These are phyloP conservation scores for Corydoras maculifer DNA, from an alignment of 2,113 vertebrate species.

Conservation along the genomic window DNA sequence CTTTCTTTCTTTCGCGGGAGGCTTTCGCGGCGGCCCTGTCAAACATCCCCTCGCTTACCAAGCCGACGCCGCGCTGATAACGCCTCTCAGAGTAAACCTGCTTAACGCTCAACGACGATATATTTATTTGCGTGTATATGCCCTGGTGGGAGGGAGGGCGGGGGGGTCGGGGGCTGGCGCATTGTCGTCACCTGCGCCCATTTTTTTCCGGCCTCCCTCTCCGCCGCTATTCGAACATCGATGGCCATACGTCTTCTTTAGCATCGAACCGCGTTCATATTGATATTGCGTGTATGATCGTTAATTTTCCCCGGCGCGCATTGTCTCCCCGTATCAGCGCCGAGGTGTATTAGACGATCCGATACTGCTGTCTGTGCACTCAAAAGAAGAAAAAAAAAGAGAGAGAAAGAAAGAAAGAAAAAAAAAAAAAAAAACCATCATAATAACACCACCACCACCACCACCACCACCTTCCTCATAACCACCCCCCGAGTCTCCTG, in stretches of 20 bases:
- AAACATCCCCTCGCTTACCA: slow-evolving; percentile 48
- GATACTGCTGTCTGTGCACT: slow-evolving; percentile 67
- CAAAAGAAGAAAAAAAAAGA: slow-evolving; percentile 25
- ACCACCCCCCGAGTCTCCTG: slow-evolving; percentile 38
- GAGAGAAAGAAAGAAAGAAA: slow-evolving; percentile 8
- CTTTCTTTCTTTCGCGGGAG: slow-evolving; percentile 48
- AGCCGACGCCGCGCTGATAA: slow-evolving; percentile 48
- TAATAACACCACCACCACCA: background rate
- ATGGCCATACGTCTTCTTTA: slow-evolving; percentile 74
- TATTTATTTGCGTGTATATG: slow-evolving; percentile 55
- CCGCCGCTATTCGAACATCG: slow-evolving; percentile 72
- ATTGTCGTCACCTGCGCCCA: background rate
- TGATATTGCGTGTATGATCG: slow-evolving; percentile 73
- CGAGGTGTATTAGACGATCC: slow-evolving; percentile 66
- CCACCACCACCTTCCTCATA: background rate
- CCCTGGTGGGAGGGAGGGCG: background rate
- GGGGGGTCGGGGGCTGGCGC: too few relatives aligned
- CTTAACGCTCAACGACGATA: slow-evolving; percentile 48
- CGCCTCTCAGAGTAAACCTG: slow-evolving; percentile 42
- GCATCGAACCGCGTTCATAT: slow-evolving; percentile 66
- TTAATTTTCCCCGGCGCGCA: slow-evolving; percentile 63
- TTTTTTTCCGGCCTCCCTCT: slow-evolving; percentile 36
- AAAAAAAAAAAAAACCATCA: background rate
- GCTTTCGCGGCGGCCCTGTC: slow-evolving; percentile 51
- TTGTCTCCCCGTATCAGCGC: slow-evolving; percentile 64